Evolutionary conservation across 2,113 vertebrate genomes (phyloP), one percentile per base, ranked within the genome.

Genomic region (Pelecanoides urinatrix): DNA sequence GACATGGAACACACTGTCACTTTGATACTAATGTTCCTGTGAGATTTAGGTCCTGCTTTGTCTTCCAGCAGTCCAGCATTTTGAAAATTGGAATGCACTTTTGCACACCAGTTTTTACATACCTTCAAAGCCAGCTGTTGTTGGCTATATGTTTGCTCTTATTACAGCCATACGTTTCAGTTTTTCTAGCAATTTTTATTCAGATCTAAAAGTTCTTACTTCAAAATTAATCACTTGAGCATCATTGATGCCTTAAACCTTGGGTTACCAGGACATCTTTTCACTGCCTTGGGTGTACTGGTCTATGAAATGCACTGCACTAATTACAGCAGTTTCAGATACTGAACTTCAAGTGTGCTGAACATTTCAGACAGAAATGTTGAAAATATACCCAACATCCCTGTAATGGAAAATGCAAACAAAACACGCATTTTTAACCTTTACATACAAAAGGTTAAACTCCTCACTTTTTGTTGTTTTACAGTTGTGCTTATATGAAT

Each of bases 1-100:
- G 52, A 36, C 3, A 3, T 6, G 20, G 74, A 63, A n/a, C 6
- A 2, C 0, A 0, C 36, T 76, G 36, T 42, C 16, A 21, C 27
- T 74, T 85, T 29, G 32, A 13, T 71, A 22, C 13, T 30, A 6
- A n/a, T 38, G 11, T 34, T 77, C 15, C 27, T 34, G 8, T 58
- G 78, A 55, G 13, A 32, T 67, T 70, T 66, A 52, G 20, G 15
- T 52, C 23, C 19, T 63, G 25, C 38, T 82, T 55, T 76, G 10
- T 55, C 27, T 89, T 66, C 8, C 11, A 20, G 14, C n/a, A 61
- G 13, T 55, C 32, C 25, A 75, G 22, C 22, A 21, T 22, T 71
- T 74, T 36, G 22, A 59, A 68, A 88, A 63, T 17, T 9, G 23
- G 6, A 50, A 73, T 44, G 12, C 3, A 36, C 7, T 34, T 65